A percentile compares a stretch with the other conserved stretches of the same genome.
Evolutionary conservation across 2,113 vertebrate genomes (phyloP).

Genomic region (Apodemus sylvaticus): DNA sequence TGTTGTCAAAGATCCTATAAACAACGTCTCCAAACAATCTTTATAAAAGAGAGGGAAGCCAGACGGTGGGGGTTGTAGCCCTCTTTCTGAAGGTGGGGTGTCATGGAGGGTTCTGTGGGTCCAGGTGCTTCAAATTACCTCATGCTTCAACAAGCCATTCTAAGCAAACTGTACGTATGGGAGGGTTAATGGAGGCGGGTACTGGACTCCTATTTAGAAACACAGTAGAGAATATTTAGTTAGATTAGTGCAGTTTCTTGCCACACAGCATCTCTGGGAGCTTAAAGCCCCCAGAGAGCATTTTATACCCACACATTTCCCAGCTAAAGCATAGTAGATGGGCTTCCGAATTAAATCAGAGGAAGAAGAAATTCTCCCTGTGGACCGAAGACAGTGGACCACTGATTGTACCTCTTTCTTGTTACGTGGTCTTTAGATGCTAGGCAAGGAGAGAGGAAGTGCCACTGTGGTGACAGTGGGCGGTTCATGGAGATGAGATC

Average conservation of each 20-base stretch:
- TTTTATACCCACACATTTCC: background rate
- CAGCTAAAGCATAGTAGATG: background rate
- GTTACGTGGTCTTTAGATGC: background rate
- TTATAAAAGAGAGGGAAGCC: background rate
- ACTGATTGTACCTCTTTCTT: background rate
- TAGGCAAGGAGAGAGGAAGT: background rate
- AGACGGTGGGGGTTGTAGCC: accelerated
- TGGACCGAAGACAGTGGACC: background rate
- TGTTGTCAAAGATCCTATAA: background rate
- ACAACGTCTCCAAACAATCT: background rate
- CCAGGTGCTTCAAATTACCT: background rate
- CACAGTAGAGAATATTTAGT: background rate
- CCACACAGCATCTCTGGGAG: background rate
- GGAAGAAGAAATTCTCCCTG: background rate
- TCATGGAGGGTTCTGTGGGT: background rate
- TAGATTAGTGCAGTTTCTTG: background rate
- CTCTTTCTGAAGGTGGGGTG: background rate
- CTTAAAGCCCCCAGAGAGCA: background rate
- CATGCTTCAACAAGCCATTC: background rate
- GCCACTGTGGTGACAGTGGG: accelerated
- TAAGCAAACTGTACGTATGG: background rate
- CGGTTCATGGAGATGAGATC: background rate
- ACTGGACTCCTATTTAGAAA: background rate
- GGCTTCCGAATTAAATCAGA: background rate
- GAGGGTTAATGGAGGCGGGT: background rate